A percentile compares a stretch with the other conserved stretches of the same genome.
Evolutionary conservation across 2,888 invertebrate species (phyloP).

Genomic region (Conomelus anceps): DNA sequence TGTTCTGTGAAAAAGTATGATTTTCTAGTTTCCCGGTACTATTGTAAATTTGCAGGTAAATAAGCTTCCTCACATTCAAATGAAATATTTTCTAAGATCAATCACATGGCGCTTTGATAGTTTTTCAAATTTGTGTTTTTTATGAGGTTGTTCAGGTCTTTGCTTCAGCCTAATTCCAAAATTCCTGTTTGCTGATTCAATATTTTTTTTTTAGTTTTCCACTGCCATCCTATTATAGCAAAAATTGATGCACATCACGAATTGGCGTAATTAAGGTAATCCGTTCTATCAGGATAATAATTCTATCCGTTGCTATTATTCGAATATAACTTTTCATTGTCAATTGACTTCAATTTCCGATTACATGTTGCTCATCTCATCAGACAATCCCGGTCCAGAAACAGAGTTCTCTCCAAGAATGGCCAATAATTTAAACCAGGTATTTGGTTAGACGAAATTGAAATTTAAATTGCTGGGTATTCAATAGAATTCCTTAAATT

Average conservation of each 20-base stretch:
- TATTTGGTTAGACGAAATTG: too few species aligned
- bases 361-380: neutral
- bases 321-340: neutral
- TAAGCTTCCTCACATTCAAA: neutral
- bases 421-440: neutral
- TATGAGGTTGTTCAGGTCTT: neutral
- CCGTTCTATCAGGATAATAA: too few species aligned
- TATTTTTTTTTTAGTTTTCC: too few species aligned
- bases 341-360: neutral
- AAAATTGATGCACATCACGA: neutral
- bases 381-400: neutral
- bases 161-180: neutral
- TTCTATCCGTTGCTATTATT: neutral
- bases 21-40: neutral
- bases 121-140: neutral
- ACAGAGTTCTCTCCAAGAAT: neutral
- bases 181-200: too few species aligned
- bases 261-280: neutral
- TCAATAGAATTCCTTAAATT: neutral
- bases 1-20: neutral
- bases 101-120: neutral
- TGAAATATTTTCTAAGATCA: neutral
- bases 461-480: neutral
- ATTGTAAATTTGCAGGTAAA: neutral
- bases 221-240: neutral